These are phyloP conservation scores for Eudemis profundana DNA, from an alignment of 2,888 invertebrate species.

Conservation along the genomic window DNA sequence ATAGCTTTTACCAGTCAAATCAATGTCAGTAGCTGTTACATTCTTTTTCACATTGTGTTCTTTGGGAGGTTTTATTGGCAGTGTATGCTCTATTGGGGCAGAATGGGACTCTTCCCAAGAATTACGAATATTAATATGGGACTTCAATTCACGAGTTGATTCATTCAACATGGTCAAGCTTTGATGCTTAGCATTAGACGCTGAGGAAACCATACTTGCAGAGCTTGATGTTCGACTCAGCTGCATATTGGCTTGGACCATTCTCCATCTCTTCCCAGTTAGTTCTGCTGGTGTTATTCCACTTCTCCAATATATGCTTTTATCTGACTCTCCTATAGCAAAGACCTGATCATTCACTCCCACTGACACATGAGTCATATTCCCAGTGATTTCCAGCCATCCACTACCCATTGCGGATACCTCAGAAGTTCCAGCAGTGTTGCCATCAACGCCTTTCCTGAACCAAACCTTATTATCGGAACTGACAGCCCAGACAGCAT, in stretches of 20 bases:
- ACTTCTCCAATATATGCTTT: conserved; percentile 91
- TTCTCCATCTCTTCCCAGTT: conserved; percentile 95
- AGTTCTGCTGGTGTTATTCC: conserved; percentile 90
- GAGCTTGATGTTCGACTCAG: conserved; percentile 93
- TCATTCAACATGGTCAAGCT: conserved; percentile 86
- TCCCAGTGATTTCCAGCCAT: conserved; percentile 96
- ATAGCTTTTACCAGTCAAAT: conserved; percentile 87
- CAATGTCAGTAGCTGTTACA: conserved; percentile 74
- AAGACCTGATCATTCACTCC: conserved; percentile 95
- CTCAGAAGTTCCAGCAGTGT: conserved; percentile 89
- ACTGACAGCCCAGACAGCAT: conserved; percentile 92
- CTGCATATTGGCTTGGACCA: conserved; percentile 92
- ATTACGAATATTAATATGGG: conserved; percentile 83
- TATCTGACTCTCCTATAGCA: conserved; percentile 93
- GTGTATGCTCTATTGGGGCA: conserved; percentile 89
- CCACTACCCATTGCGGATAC: conserved; percentile 91
- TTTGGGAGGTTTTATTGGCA: conserved; percentile 82
- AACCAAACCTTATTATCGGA: conserved; percentile 95
- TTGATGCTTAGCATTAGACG: conserved; percentile 87
- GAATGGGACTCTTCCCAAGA: conserved; percentile 91
- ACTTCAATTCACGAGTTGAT: conserved; percentile 70
- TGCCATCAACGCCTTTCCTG: conserved; percentile 89
- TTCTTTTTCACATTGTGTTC: conserved; percentile 68
- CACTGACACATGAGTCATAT: conserved; percentile 93
- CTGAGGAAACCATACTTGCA: conserved; percentile 88